Conservation (phyloP, 2,113 vertebrate species). For the Phasianus colchicus region DNA sequence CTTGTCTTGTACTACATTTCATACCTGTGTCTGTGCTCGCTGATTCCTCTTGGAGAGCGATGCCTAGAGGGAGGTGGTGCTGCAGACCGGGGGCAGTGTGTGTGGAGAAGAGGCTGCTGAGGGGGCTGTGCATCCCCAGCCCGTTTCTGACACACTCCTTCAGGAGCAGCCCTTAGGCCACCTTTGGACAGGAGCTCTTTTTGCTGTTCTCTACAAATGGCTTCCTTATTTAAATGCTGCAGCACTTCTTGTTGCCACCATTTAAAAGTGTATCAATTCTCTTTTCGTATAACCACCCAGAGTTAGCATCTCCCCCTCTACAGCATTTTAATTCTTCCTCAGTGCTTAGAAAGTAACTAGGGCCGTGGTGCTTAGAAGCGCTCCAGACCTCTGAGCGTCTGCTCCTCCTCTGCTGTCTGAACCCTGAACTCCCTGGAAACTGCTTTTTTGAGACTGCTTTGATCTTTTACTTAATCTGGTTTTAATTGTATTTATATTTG, state of each 20-base stretch:
- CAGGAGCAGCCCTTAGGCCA: accelerated
- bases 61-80: background rate
- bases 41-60: accelerated
- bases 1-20: background rate
- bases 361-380: background rate
- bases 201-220: background rate
- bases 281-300: background rate
- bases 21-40: background rate
- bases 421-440: constrained; percentile 49
- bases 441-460: constrained; percentile 28
- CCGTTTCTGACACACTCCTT: background rate
- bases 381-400: background rate
- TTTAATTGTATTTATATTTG: constrained; percentile 71
- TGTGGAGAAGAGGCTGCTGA: background rate
- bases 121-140: background rate
- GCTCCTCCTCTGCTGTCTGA: constrained; percentile 35
- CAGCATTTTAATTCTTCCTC: background rate
- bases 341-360: background rate
- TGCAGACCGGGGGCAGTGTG: background rate
- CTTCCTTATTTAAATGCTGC: background rate
- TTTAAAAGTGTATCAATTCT: background rate
- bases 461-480: constrained; percentile 58
- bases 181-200: background rate
- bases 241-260: background rate
- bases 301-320: background rate